Evolutionary conservation across 92 coral and sea anemone species (phyloP).

Genomic region (Bergia puertoricense): DNA sequence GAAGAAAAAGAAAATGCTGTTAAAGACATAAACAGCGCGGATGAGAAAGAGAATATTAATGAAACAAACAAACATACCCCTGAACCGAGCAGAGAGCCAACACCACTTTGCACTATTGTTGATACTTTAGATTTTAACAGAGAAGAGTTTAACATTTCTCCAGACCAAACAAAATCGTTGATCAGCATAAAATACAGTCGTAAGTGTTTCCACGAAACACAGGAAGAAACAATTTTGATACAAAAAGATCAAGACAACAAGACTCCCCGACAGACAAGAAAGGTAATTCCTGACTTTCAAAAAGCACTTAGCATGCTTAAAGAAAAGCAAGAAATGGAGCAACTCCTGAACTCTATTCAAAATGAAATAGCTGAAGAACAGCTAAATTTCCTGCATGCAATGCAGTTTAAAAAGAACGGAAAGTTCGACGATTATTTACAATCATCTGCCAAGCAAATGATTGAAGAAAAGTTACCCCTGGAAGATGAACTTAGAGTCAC

Average conservation of each 20-base stretch:
- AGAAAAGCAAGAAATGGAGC: slow-evolving; percentile 34
- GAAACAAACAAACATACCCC: not conserved
- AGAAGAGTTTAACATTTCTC: not conserved
- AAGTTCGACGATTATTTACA: slow-evolving; percentile 5
- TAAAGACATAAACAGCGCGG: not conserved
- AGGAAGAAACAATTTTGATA: not conserved
- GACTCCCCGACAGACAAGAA: not conserved
- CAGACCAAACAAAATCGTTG: not conserved
- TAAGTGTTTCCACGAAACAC: not conserved
- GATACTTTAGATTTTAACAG: not conserved
- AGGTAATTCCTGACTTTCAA: not conserved
- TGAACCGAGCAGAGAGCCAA: not conserved
- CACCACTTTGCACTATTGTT: not conserved
- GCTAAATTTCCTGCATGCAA: slow-evolving; percentile 23
- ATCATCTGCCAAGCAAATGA: slow-evolving; percentile 21
- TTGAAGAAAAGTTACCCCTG: slow-evolving; percentile 20
- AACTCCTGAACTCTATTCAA: slow-evolving; percentile 18
- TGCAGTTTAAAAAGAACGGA: slow-evolving; percentile 31
- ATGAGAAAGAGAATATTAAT: not conserved
- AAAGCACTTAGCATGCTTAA: not conserved
- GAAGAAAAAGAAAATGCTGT: no score
- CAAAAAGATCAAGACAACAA: not conserved
- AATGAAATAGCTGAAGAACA: slow-evolving; percentile 27
- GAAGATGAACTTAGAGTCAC: slow-evolving; percentile 19
- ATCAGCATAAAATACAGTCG: not conserved